These are phyloP conservation scores for Gorilla gorilla DNA, from an alignment of 2,113 vertebrate species.

Conservation along the genomic window DNA sequence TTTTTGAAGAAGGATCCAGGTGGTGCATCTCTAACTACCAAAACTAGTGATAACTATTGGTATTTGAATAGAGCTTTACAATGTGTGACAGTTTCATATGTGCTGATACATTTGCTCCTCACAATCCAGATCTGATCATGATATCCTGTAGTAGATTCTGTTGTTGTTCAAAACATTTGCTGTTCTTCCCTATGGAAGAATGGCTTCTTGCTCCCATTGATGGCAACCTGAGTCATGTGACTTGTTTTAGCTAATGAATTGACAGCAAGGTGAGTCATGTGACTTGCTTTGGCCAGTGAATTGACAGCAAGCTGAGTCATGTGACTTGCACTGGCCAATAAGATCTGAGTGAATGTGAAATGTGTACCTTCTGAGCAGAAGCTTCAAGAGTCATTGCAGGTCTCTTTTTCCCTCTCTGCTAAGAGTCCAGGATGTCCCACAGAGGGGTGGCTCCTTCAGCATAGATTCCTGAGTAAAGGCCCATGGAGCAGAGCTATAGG, in stretches of 20 bases:
- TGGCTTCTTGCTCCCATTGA: background rate
- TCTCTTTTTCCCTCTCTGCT: background rate
- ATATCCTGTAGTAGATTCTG: background rate
- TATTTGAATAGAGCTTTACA: background rate
- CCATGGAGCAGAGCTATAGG: background rate
- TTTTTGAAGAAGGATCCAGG: background rate
- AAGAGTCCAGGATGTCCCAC: background rate
- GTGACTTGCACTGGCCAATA: background rate
- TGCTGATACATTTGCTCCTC: background rate
- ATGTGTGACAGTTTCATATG: background rate
- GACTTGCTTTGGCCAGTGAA: background rate
- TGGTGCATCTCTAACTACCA: background rate
- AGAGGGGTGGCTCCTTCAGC: background rate
- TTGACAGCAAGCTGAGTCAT: background rate
- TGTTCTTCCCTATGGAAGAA: background rate
- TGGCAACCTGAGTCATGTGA: background rate
- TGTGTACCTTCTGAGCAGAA: background rate
- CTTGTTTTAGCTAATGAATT: background rate
- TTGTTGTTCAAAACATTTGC: background rate
- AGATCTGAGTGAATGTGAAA: background rate
- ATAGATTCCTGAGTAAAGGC: background rate
- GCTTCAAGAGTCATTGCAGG: background rate
- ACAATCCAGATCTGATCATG: background rate
- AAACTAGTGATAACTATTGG: background rate
- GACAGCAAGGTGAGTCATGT: background rate